These are phyloP conservation scores for Copsychus sechellarum DNA, from an alignment of 2,113 vertebrate species.

Conservation along the genomic window DNA sequence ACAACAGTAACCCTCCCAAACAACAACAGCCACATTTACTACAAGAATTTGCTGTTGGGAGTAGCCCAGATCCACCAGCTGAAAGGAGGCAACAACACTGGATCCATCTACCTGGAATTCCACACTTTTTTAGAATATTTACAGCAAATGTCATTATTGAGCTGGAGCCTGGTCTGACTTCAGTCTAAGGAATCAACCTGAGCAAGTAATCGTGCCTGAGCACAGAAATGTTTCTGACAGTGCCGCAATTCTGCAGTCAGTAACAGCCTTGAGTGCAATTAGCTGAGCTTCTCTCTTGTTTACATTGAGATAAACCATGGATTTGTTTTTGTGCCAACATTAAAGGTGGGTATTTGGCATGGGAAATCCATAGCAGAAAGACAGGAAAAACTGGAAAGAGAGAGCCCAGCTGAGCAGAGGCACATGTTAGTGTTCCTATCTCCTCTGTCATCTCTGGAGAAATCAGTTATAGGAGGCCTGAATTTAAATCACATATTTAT, in stretches of 20 bases:
- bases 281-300: background rate
- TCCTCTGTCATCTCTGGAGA: background rate
- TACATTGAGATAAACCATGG: background rate
- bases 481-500: background rate
- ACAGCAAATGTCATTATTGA: background rate
- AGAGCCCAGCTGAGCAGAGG: background rate
- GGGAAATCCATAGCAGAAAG: background rate
- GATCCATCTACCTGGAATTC: constrained; percentile 56
- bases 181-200: constrained; percentile 31
- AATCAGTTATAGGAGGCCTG: background rate
- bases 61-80: constrained; percentile 67
- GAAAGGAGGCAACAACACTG: constrained; percentile 65
- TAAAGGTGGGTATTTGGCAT: background rate
- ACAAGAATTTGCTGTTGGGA: constrained; percentile 72
- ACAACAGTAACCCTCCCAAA: background rate
- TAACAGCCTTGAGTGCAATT: background rate
- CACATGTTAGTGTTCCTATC: background rate
- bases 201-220: constrained; percentile 61
- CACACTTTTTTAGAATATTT: constrained; percentile 39
- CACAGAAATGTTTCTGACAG: background rate
- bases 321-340: background rate
- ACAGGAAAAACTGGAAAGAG: background rate
- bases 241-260: background rate
- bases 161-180: constrained; percentile 68
- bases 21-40: constrained; percentile 66